A percentile compares a stretch with the other conserved stretches of the same genome.
phyloP scores from a whole-genome alignment of 1,140 invertebrate species.

The Ips typographus region DNA sequence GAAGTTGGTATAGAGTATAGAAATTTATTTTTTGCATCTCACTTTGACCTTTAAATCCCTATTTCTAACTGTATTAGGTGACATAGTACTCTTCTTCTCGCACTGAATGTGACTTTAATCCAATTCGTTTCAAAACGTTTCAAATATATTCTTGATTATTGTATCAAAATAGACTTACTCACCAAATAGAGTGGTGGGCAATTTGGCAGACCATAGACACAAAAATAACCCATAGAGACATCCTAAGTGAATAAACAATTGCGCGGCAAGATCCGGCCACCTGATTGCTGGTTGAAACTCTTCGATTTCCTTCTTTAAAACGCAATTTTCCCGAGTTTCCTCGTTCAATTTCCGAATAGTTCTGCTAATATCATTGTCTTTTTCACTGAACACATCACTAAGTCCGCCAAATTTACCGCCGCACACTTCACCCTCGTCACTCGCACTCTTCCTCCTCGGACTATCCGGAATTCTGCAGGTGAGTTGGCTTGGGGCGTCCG shows the following conservation, averaged over 20 bases:
- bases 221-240: conserved; percentile 71
- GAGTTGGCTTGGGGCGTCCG: background rate
- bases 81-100: too few relatives aligned
- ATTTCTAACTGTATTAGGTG: too few relatives aligned
- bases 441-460: background rate
- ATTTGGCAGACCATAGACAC: conserved; percentile 63
- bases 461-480: background rate
- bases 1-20: too few relatives aligned
- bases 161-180: conserved; percentile 51
- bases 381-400: conserved; percentile 24
- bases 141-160: background rate
- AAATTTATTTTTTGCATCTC: too few relatives aligned
- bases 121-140: too few relatives aligned
- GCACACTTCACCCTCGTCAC: background rate
- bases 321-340: conserved; percentile 28
- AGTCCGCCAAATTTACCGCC: background rate
- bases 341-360: conserved; percentile 22
- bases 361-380: conserved; percentile 28
- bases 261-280: conserved; percentile 69
- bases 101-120: too few relatives aligned
- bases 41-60: too few relatives aligned
- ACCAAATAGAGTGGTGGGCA: conserved; percentile 72
- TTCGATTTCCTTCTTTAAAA: conserved; percentile 40
- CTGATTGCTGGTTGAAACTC: conserved; percentile 63
- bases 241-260: conserved; percentile 67